Percentiles rank a stretch among this genome's conserved stretches.
Evolutionary conservation across 2,888 invertebrate genomes (phyloP).

Genomic region (Boloria euphrosyne): DNA sequence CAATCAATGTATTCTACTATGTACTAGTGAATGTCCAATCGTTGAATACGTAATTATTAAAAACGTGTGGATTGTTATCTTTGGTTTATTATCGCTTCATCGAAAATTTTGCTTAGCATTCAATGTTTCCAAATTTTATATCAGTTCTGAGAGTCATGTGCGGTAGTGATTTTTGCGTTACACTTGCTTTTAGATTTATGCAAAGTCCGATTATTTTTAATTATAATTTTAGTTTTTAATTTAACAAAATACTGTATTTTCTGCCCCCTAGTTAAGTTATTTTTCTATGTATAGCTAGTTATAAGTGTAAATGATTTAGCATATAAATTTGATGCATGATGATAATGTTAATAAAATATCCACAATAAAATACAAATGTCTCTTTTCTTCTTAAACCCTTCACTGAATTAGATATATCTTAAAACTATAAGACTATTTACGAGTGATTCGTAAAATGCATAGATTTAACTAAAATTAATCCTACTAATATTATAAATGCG

Average conservation of each 20-base stretch:
- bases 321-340: slow-evolving; percentile 82
- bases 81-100: slow-evolving; percentile 43
- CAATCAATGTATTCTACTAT: slow-evolving; percentile 65
- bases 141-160: slow-evolving; percentile 74
- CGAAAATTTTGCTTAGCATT: slow-evolving; percentile 47
- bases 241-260: slow-evolving; percentile 81
- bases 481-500: too few species aligned
- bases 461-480: too few species aligned
- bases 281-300: slow-evolving; percentile 82
- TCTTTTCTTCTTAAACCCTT: slow-evolving; percentile 51
- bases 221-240: slow-evolving; percentile 75
- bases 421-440: neutral
- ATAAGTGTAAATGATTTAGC: slow-evolving; percentile 82
- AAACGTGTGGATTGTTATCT: slow-evolving; percentile 53
- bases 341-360: slow-evolving; percentile 83
- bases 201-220: slow-evolving; percentile 75
- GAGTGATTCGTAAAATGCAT: too few species aligned
- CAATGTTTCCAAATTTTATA: slow-evolving; percentile 49
- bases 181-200: slow-evolving; percentile 74
- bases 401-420: neutral
- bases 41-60: slow-evolving; percentile 65
- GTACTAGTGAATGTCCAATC: slow-evolving; percentile 65
- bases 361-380: slow-evolving; percentile 75
- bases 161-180: slow-evolving; percentile 62
- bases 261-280: slow-evolving; percentile 81